Percentiles rank a stretch among this genome's conserved stretches.
These are phyloP conservation scores for Drosophila nigritarsus DNA, from an alignment of 2,888 invertebrate species.

Conservation along the genomic window DNA sequence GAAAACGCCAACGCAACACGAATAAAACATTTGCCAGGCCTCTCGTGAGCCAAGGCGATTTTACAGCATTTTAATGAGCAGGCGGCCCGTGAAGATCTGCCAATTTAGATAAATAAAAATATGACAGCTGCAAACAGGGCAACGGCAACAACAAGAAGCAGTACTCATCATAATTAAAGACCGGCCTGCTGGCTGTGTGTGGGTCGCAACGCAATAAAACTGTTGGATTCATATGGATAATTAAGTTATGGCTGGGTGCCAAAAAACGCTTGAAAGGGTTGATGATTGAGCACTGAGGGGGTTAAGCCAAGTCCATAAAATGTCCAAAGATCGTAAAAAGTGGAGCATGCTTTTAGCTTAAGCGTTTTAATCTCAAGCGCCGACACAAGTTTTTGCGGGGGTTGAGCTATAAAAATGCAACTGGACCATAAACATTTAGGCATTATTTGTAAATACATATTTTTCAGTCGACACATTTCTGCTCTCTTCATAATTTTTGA, in stretches of 20 bases:
- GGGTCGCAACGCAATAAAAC: slow-evolving; percentile 58
- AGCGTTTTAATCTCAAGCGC: slow-evolving; percentile 49
- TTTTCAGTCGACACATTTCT: slow-evolving; percentile 19
- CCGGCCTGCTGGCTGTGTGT: slow-evolving; percentile 32
- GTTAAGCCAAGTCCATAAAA: slow-evolving; percentile 56
- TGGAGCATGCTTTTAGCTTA: slow-evolving; percentile 34
- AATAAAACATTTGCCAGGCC: slow-evolving; percentile 63
- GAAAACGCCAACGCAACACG: slow-evolving; percentile 36
- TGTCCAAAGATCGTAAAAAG: slow-evolving; percentile 63
- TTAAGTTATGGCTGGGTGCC: slow-evolving; percentile 74
- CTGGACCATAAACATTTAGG: slow-evolving; percentile 46
- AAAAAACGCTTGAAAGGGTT: slow-evolving; percentile 43
- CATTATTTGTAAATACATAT: slow-evolving; percentile 39
- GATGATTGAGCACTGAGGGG: not conserved
- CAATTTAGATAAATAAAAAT: slow-evolving; percentile 76
- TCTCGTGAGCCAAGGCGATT: slow-evolving; percentile 35
- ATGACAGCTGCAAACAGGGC: slow-evolving; percentile 68
- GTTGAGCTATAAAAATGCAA: slow-evolving; percentile 39
- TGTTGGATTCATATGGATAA: slow-evolving; percentile 76
- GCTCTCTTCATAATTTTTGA: slow-evolving; percentile 33
- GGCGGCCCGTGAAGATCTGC: slow-evolving; percentile 67
- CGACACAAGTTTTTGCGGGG: not conserved
- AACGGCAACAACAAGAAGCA: slow-evolving; percentile 1
- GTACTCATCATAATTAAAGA: slow-evolving; percentile 76
- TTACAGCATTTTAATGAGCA: slow-evolving; percentile 70